Conservation (phyloP, 1,140 invertebrate genomes). For the Anadara kagoshimensis region DNA sequence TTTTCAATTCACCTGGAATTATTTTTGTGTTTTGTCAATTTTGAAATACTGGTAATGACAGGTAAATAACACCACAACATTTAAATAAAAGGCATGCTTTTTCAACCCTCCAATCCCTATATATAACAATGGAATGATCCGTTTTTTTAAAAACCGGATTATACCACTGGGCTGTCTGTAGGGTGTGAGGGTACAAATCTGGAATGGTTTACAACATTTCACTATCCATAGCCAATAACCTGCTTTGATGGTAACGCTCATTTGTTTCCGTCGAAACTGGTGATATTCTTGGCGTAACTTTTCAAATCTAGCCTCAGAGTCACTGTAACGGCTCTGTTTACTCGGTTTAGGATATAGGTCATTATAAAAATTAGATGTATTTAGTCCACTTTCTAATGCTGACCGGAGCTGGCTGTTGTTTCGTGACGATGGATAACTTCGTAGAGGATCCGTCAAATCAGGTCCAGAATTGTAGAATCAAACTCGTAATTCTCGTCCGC, state of each 20-base stretch:
- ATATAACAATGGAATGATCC: too few relatives aligned
- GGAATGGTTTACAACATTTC: slow-evolving; percentile 62
- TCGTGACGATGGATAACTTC: slow-evolving; percentile 54
- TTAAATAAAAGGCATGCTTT: too few relatives aligned
- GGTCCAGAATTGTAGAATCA: slow-evolving; percentile 78
- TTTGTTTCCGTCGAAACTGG: slow-evolving; percentile 89
- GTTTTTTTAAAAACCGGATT: too few relatives aligned
- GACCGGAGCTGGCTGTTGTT: slow-evolving; percentile 60
- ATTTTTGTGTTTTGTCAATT: too few relatives aligned
- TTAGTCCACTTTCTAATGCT: slow-evolving; percentile 73
- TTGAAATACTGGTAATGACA: too few relatives aligned
- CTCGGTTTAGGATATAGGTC: slow-evolving; percentile 78
- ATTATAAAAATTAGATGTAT: slow-evolving; percentile 46
- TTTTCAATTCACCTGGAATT: too few relatives aligned
- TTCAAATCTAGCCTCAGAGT: slow-evolving; percentile 87
- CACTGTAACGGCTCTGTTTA: slow-evolving; percentile 74
- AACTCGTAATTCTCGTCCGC: slow-evolving; percentile 97
- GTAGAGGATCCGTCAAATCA: slow-evolving; percentile 64
- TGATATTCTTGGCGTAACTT: slow-evolving; percentile 97
- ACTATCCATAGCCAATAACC: slow-evolving; percentile 60
- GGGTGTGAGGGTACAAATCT: too few relatives aligned
- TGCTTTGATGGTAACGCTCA: slow-evolving; percentile 16
- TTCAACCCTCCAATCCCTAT: too few relatives aligned
- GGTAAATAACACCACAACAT: too few relatives aligned
- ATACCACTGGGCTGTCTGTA: too few relatives aligned